Conservation (phyloP, 2,797 vertebrate genomes). For the Gymnoscopelus braueri region DNA sequence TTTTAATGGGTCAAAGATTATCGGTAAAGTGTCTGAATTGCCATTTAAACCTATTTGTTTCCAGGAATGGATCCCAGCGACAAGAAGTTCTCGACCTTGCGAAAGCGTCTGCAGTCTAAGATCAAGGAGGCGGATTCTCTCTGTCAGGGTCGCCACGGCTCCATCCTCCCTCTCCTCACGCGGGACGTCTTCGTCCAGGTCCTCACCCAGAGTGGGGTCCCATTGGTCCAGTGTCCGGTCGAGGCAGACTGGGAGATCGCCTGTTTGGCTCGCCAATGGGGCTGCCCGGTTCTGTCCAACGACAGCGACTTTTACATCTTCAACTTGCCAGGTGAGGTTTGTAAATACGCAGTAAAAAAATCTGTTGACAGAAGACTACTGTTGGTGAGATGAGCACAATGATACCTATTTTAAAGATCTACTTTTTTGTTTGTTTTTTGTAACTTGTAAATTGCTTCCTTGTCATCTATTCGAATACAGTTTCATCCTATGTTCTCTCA, state of each 20-base stretch:
- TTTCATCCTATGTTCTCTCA: too few species aligned
- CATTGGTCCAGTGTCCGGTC: slow-evolving; percentile 88
- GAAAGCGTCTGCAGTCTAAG: slow-evolving; percentile 83
- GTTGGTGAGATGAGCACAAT: too few species aligned
- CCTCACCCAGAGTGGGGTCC: slow-evolving; percentile 80
- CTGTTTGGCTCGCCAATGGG: slow-evolving; percentile 90
- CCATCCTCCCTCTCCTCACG: slow-evolving; percentile 85
- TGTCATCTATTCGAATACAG: too few species aligned
- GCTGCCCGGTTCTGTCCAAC: slow-evolving; percentile 89
- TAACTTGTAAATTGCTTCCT: too few species aligned
- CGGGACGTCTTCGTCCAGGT: slow-evolving; percentile 88
- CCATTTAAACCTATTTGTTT: too few species aligned
- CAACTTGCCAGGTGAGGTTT: slow-evolving; percentile 82
- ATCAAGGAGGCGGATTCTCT: slow-evolving; percentile 85
- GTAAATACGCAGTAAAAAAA: slow-evolving; percentile 46
- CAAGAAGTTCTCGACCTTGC: slow-evolving; percentile 88
- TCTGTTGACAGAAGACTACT: too few species aligned
- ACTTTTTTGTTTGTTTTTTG: too few species aligned
- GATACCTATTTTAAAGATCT: too few species aligned
- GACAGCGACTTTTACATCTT: slow-evolving; percentile 97
- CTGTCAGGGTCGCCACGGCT: slow-evolving; percentile 75
- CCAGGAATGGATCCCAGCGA: slow-evolving; percentile 87
- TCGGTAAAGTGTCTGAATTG: too few species aligned
- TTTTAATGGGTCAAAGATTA: too few species aligned
- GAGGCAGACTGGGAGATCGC: slow-evolving; percentile 95